Evolutionary conservation across 2,888 invertebrate genomes (phyloP), one percentile per base, ranked within the genome.

Genomic region (Heliconius ismenius): DNA sequence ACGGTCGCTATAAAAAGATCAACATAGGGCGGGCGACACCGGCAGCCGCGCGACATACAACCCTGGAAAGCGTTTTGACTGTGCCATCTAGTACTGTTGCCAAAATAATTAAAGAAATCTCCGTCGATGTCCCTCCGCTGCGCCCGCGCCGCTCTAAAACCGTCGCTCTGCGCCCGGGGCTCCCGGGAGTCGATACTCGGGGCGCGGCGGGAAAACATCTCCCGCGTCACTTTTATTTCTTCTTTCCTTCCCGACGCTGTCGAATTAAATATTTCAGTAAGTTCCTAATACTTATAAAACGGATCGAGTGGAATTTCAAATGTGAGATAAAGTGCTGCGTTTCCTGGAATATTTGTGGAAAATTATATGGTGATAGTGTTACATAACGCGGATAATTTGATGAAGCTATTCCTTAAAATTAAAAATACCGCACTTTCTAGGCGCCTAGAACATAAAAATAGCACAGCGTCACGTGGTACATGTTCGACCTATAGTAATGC

Each of bases 71-170:
- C 92, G 92, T 91, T 90, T 91, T 92, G 90, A 88, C 93, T 91
- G 91, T 93, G 93, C 94, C 93, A 94, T 91, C 93, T 91, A 90
- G 93, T 94, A 93, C 94, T 95, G 95, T 95, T 96, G 96, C 96
- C 96, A 96, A 96, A 96, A 96, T 96, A 96, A 96, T 96, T 96
- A 96, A 95, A 95, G 96, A 95, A 96, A 95, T 95, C 95, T 95
- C 95, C 94, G 94, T 89, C 93, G 91, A 90, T 94, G 95, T 95
- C 93, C 92, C 93, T 96, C 95, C 95, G 95, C 93, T 90, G 95
- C 95, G 94, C 95, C 94, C 95, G 95, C 95, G 94, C 94, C 94
- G 94, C 93, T 92, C 94, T 94, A 94, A 93, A 94, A 93, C 89
- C 93, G 94, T 94, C 93, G 92, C 94, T 93, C 94, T 93, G 90